Conservation (phyloP, 2,797 vertebrate genomes). For the Scolopax rusticola region DNA sequence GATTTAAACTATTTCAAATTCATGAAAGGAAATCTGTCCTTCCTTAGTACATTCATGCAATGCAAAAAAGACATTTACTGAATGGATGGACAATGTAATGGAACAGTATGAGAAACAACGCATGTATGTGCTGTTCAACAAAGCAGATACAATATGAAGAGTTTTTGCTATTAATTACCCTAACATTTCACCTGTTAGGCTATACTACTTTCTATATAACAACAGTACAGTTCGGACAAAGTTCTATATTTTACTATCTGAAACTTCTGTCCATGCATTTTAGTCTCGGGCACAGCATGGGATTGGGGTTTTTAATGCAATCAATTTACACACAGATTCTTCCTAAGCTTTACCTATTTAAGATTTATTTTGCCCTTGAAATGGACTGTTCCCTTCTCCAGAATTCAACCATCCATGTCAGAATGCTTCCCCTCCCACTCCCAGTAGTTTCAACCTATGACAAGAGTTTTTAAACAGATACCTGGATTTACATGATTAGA, state of each 20-base stretch:
- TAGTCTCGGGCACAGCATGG: not conserved
- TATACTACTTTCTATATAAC: not conserved
- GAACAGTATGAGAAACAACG: slow-evolving; percentile 68
- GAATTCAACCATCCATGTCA: not conserved
- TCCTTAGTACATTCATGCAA: slow-evolving; percentile 40
- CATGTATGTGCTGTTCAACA: slow-evolving; percentile 57
- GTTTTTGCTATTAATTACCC: not conserved
- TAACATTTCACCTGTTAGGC: not conserved
- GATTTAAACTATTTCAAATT: not conserved
- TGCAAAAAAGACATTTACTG: slow-evolving; percentile 63
- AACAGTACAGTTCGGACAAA: not conserved
- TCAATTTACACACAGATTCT: not conserved
- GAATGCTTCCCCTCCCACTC: not conserved
- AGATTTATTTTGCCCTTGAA: not conserved
- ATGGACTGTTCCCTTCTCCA: not conserved
- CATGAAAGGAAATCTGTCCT: slow-evolving; percentile 1
- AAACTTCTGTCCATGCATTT: not conserved
- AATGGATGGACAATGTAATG: slow-evolving; percentile 75
- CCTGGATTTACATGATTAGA: not conserved
- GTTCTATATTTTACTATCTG: not conserved
- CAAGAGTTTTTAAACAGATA: not conserved
- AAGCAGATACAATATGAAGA: slow-evolving; percentile 58
- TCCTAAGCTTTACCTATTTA: not conserved
- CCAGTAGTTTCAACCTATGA: not conserved
- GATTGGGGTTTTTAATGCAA: not conserved